Conservation (phyloP, 2,113 vertebrate genomes). For the Tachycineta bicolor region DNA sequence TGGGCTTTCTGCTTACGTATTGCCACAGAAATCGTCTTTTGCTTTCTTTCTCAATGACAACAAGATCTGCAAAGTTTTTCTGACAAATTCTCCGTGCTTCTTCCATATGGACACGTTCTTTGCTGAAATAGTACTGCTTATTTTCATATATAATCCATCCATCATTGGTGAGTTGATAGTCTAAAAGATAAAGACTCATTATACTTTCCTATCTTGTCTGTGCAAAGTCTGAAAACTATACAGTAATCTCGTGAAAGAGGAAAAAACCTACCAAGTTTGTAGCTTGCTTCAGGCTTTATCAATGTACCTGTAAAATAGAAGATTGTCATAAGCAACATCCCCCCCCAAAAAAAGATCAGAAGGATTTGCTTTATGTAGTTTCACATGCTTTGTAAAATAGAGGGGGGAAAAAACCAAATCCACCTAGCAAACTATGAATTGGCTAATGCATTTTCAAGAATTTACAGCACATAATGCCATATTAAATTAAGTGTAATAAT, state of each 20-base stretch:
- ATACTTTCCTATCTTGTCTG: not conserved
- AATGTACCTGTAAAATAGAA: conserved; percentile 1
- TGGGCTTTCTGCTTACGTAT: conserved; percentile 74
- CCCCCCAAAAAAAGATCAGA: not conserved
- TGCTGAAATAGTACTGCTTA: conserved; percentile 88
- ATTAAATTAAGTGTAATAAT: not conserved
- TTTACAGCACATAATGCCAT: not conserved
- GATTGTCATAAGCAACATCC: not conserved
- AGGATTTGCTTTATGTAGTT: not conserved
- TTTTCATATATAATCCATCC: conserved; percentile 87
- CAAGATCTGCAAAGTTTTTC: conserved; percentile 86
- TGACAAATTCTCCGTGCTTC: conserved; percentile 82
- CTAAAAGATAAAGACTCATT: conserved; percentile 61
- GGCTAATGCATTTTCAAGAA: not conserved
- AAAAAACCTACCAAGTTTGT: not conserved
- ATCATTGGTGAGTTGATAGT: conserved; percentile 78
- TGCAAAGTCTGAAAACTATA: not conserved
- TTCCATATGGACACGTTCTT: conserved; percentile 78
- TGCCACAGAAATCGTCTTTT: conserved; percentile 90
- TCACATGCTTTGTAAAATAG: not conserved
- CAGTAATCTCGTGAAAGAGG: not conserved
- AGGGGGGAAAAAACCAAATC: not conserved
- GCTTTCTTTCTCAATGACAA: conserved; percentile 80
- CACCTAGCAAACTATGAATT: not conserved
- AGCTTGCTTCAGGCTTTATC: conserved; percentile 19